Base-by-base conservation (phyloP, 2,113 vertebrate species). In the Ariopsis seemanni region DNA sequence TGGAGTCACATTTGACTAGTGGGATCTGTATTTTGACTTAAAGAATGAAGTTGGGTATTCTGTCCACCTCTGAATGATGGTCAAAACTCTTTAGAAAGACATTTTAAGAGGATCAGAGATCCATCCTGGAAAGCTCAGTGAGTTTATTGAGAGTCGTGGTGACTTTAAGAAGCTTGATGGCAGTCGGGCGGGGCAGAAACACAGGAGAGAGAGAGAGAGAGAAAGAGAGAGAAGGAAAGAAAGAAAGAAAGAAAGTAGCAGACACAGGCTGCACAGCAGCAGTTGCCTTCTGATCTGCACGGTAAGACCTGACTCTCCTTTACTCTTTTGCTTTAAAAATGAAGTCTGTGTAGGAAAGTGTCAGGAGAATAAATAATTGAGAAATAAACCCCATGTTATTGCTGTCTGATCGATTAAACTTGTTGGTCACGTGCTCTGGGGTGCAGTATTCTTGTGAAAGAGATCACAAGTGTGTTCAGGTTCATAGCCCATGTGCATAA, bases 111-210 rank as follows among this genome's bases (percentile, higher is more conserved):
- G 34, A 42, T 42, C 34, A 42, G 34, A 42, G 34, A 42, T 42
- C 34, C 34, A 42, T 42, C 34, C 34, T 42, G 3, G 57, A 58
- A n/a, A 20, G 48, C 34, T 50, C 17, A 1, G 52, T 84, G 82
- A 18, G 50, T 20, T 15, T 77, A 20, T 74, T 22, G 30, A 20
- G 34, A 48, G 30, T 9, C 9, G 82, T 91, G 94, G 92, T 92
- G 90, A 93, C 94, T 95, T 94, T 95, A 94, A 95, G 94, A 92
- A 93, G 93, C 89, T 30, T 42, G 18, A 22, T 42, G 79, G 57
- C 34, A 22, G 42, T 65, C 75, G 77, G 80, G 78, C 53, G n/a
- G 42, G 79, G 55, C 42, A 62, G 50, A 85, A 42, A 88, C 87
- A 58, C 12, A 42, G 8, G 22, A 5, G 53, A 58, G 77, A 30